phyloP scores from a whole-genome alignment of 2,113 vertebrate species.

The Myotis davidii region DNA sequence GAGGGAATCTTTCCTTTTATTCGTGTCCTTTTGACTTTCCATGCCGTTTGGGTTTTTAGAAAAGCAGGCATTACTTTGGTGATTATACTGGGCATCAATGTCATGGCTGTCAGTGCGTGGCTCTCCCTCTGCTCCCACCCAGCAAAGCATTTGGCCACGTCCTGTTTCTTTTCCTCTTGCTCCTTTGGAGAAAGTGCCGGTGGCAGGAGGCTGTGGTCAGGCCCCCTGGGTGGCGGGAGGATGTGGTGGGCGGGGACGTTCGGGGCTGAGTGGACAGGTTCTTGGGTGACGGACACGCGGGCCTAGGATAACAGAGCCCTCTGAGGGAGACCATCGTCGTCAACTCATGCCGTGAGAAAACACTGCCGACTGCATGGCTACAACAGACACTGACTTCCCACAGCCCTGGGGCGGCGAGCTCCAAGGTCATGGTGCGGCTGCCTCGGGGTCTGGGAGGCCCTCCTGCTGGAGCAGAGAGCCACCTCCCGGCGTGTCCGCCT shows the following conservation, averaged over 20 bases:
- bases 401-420: background rate
- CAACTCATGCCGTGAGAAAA: background rate
- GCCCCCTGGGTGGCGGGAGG: background rate
- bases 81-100: background rate
- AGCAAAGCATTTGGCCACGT: background rate
- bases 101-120: background rate
- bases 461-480: background rate
- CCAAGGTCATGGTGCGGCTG: background rate
- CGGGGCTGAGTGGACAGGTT: background rate
- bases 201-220: background rate
- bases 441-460: accelerated
- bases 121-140: background rate
- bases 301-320: too few relatives aligned
- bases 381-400: background rate
- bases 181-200: background rate
- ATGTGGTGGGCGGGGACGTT: background rate
- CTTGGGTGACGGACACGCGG: too few relatives aligned
- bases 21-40: background rate
- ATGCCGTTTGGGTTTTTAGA: background rate
- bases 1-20: too few relatives aligned
- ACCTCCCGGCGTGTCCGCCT: background rate
- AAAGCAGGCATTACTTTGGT: background rate
- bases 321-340: background rate
- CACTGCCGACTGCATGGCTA: accelerated
- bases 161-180: background rate